Evolutionary conservation across 2,797 vertebrate genomes (phyloP).

Genomic region (Novumbra hubbsi): DNA sequence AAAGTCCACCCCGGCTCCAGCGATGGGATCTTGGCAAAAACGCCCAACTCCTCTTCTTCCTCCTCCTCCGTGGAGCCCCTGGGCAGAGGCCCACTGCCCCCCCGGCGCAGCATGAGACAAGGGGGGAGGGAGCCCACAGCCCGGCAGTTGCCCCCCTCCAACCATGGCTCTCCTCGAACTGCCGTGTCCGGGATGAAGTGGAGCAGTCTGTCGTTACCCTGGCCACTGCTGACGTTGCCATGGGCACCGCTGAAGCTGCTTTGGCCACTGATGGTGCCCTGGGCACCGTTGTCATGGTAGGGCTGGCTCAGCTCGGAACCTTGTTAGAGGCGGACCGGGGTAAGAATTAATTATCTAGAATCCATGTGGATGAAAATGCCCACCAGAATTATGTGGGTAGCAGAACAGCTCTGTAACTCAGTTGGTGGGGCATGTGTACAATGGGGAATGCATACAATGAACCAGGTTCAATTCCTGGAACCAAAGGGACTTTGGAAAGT

Average conservation of each 20-base stretch:
- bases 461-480: too few species aligned
- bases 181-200: conserved; percentile 63
- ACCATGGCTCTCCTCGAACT: conserved; percentile 62
- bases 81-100: conserved; percentile 10
- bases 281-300: not conserved
- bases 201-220: conserved; percentile 21
- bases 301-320: not conserved
- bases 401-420: not conserved
- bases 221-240: not conserved
- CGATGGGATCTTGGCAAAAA: conserved; percentile 58
- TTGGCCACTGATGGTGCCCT: not conserved
- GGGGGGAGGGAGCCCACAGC: conserved; percentile 69
- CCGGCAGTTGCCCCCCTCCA: conserved; percentile 56
- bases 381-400: not conserved
- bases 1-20: conserved; percentile 63
- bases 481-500: too few species aligned
- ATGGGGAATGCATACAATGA: too few species aligned
- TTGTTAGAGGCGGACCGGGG: not conserved
- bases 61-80: conserved; percentile 39
- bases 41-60: conserved; percentile 45
- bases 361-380: not conserved
- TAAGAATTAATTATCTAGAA: not conserved
- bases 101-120: conserved; percentile 62
- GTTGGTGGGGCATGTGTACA: too few species aligned
- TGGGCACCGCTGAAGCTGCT: not conserved